Base-by-base conservation (phyloP, 2,888 invertebrate species). In the Esperia sulphurella region DNA sequence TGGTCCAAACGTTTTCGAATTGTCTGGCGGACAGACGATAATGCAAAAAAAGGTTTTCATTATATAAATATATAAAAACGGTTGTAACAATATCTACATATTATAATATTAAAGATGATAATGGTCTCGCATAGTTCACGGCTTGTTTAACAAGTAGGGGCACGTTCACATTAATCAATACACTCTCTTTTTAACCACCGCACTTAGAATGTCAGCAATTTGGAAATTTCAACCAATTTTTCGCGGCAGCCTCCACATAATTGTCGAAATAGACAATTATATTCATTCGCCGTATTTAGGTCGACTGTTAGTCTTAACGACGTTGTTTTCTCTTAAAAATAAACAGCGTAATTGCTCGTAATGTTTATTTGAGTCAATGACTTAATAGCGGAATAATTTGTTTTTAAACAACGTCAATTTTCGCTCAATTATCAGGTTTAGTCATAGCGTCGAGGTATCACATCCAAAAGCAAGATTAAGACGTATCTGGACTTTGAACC, bases 101-200 rank as follows among this genome's bases (percentile, higher is more conserved):
- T n/a, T n/a, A n/a, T n/a, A 9, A 29, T 45, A 41, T 47, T 48
- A 54, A 51, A 48, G 57, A 70, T 72, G 71, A 60, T 80, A 83
- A 83, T 77, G 71, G 76, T 73, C 61, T 56, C 57, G 59, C 63
- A 61, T 73, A 75, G 64, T 71, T 72, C 76, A 79, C 78, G 79
- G 71, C 70, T 81, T 73, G 76, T 81, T 83, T 71, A 71, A 53
- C 71, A 84, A 79, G 71, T 75, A 68, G 81, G 63, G 61, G 77
- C 65, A 55, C 56, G 67, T 63, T 69, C 71, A 71, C 73, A 68
- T 76, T 79, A 72, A 80, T 84, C 79, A 78, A 79, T 81, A 77
- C 60, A 70, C 72, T 78, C 65, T 69, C 63, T 63, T 67, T 66
- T 54, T 61, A 59, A 63, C 53, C 52, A 49, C 43, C 21, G 51